phyloP scores from a whole-genome alignment of 2,888 invertebrate species.

The Netelia inedita region DNA sequence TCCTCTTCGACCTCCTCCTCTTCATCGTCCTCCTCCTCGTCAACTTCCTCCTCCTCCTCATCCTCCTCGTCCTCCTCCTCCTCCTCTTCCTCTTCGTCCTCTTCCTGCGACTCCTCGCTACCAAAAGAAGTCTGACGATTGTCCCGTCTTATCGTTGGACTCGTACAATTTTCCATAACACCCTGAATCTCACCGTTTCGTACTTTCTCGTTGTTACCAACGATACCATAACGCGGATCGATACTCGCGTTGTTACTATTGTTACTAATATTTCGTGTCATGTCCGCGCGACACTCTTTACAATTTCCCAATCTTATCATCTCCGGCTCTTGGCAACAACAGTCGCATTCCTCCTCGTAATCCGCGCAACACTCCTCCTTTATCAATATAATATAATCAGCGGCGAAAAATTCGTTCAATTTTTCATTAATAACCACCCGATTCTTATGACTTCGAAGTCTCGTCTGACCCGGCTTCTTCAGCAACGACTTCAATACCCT shows the following conservation, averaged over 20 bases:
- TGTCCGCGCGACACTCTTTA: constrained; percentile 83
- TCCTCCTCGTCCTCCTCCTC: constrained; percentile 75
- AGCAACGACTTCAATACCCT: constrained; percentile 89
- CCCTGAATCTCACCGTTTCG: constrained; percentile 45
- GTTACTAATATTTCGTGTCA: constrained; percentile 83
- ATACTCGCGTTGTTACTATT: constrained; percentile 74
- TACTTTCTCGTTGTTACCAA: constrained; percentile 71
- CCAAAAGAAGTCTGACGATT: constrained; percentile 51
- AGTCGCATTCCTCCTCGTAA: constrained; percentile 91
- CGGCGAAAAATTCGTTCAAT: constrained; percentile 96
- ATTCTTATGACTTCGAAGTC: constrained; percentile 89
- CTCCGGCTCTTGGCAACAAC: constrained; percentile 90
- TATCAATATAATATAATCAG: constrained; percentile 96
- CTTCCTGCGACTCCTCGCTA: constrained; percentile 74
- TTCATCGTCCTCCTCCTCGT: constrained; percentile 72
- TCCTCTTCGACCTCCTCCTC: constrained; percentile 70
- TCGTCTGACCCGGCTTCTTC: constrained; percentile 90
- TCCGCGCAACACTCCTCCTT: constrained; percentile 95
- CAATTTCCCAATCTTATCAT: constrained; percentile 88
- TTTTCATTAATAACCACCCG: constrained; percentile 96
- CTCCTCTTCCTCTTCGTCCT: constrained; percentile 71
- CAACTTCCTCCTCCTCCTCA: constrained; percentile 71
- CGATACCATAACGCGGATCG: constrained; percentile 58
- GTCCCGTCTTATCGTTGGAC: constrained; percentile 48
- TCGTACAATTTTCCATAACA: constrained; percentile 52